These are phyloP conservation scores for Cisticola juncidis DNA, from an alignment of 2,113 vertebrate genomes.

Conservation along the genomic window DNA sequence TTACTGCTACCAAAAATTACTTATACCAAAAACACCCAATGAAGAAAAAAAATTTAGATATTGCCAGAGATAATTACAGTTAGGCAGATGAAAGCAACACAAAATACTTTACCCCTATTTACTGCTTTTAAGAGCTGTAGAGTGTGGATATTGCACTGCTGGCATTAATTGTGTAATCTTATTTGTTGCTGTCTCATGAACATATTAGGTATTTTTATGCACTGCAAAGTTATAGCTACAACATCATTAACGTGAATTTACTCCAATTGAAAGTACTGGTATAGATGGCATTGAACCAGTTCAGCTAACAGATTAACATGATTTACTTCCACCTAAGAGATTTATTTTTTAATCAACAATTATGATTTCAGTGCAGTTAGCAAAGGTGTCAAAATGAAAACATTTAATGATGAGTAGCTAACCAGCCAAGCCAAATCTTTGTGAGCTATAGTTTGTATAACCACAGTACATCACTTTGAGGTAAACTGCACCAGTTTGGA, in stretches of 20 bases:
- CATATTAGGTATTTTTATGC: background rate
- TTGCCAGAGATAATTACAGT: background rate
- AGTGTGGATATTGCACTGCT: background rate
- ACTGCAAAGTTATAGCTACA: background rate
- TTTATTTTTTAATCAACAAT: background rate
- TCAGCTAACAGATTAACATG: background rate
- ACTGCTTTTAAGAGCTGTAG: background rate
- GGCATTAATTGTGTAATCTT: background rate
- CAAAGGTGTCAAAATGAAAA: background rate
- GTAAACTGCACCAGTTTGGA: background rate
- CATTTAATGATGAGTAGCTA: background rate
- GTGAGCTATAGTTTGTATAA: background rate
- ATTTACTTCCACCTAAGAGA: background rate
- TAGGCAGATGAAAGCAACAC: background rate
- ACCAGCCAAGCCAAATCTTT: background rate
- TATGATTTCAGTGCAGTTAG: background rate
- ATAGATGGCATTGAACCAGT: background rate
- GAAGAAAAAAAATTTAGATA: background rate
- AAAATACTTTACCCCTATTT: background rate
- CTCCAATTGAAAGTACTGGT: background rate
- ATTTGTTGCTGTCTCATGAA: background rate
- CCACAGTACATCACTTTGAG: background rate
- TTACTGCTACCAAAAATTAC: background rate
- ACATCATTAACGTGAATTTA: background rate
- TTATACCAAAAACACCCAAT: background rate